Percentiles rank a stretch among this genome's conserved stretches.
phyloP scores from a whole-genome alignment of 2,888 invertebrate genomes.

The Eretmocerus hayati region DNA sequence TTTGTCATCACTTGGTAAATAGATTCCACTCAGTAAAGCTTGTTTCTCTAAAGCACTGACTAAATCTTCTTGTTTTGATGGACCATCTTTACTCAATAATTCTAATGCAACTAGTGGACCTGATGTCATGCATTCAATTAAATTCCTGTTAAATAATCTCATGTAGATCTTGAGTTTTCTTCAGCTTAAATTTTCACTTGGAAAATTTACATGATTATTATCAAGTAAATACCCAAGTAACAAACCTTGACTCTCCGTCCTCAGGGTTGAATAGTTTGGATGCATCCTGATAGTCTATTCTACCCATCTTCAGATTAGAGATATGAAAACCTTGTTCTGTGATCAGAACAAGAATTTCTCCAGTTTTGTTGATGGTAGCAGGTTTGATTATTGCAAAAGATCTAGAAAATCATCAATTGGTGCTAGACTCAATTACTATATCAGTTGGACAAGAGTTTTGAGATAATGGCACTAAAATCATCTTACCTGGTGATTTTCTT shows the following conservation, averaged over 20 bases:
- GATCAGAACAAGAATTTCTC: constrained; percentile 66
- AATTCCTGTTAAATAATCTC: constrained; percentile 46
- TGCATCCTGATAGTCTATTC: constrained; percentile 59
- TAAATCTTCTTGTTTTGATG: constrained; percentile 53
- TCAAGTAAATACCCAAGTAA: constrained; percentile 27
- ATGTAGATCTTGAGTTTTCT: no score
- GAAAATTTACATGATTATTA: constrained; percentile 17
- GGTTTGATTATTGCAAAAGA: constrained; percentile 77
- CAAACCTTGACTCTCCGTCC: constrained; percentile 59
- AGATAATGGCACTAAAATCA: no score
- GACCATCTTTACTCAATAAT: constrained; percentile 64
- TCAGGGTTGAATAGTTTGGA: constrained; percentile 57
- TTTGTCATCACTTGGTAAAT: constrained; percentile 57
- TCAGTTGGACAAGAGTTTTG: no score
- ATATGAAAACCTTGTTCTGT: constrained; percentile 48
- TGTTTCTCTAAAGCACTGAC: constrained; percentile 61
- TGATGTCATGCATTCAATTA: constrained; percentile 60
- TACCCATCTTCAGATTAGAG: constrained; percentile 66
- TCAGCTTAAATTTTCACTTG: no score
- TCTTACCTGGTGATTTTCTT: constrained; percentile 59
- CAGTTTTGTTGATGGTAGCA: constrained; percentile 59
- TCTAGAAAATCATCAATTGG: constrained; percentile 47
- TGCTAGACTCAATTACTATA: no score
- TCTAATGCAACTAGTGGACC: constrained; percentile 67
- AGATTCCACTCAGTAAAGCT: constrained; percentile 60